Evolutionary conservation across 2,113 vertebrate genomes (phyloP).

Genomic region (Cephalopterus ornatus): DNA sequence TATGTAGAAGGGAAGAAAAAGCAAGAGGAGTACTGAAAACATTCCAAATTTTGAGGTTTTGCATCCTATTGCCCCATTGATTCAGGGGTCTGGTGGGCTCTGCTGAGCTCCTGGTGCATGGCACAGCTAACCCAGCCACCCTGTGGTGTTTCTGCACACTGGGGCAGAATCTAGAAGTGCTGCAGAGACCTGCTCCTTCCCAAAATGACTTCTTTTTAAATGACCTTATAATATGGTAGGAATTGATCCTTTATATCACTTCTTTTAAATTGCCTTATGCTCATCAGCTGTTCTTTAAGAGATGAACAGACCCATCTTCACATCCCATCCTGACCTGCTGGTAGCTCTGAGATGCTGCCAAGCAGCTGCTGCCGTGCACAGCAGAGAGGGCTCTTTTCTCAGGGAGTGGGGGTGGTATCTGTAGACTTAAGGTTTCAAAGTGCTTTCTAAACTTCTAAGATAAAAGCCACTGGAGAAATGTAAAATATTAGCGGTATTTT

Average conservation of each 20-base stretch:
- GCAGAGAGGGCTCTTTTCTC: background rate
- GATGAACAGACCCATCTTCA: background rate
- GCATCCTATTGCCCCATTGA: background rate
- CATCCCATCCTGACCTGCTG: background rate
- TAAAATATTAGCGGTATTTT: slow-evolving; percentile 62
- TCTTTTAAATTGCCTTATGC: slow-evolving; percentile 39
- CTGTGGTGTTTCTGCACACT: background rate
- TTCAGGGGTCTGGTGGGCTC: too few relatives aligned
- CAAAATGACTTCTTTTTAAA: background rate
- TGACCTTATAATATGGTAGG: background rate
- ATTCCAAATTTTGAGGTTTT: background rate
- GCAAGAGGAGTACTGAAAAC: background rate
- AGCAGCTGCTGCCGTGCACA: background rate
- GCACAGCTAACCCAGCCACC: background rate
- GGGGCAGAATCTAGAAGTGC: background rate
- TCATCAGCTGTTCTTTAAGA: slow-evolving; percentile 27
- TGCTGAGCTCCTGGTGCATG: background rate
- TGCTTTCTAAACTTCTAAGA: slow-evolving; percentile 16
- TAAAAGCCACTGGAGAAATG: slow-evolving; percentile 37
- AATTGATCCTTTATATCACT: slow-evolving; percentile 1
- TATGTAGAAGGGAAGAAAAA: background rate
- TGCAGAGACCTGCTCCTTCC: background rate
- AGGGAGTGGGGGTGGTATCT: background rate
- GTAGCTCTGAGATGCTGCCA: background rate
- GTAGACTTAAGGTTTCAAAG: slow-evolving; percentile 14